phyloP scores from a whole-genome alignment of 2,888 invertebrate genomes.

The Machimus rusticus region DNA sequence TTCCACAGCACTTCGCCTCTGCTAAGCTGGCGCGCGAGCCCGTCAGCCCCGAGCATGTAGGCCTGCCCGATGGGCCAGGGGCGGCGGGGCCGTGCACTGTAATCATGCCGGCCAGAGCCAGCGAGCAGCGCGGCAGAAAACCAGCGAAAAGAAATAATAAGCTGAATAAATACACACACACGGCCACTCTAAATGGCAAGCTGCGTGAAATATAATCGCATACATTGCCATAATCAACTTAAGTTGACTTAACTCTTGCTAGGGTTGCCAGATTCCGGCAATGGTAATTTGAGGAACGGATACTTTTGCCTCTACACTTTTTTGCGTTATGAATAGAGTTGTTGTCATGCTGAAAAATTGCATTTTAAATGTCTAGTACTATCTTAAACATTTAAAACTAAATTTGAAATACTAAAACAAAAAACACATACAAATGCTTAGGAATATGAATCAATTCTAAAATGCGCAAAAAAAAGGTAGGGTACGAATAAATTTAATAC shows the following conservation, averaged over 20 bases:
- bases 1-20: conserved; percentile 3
- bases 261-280: background rate
- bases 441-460: too few relatives aligned
- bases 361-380: background rate
- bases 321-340: background rate
- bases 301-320: background rate
- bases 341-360: background rate
- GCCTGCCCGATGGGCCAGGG: background rate
- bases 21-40: background rate
- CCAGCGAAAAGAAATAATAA: conserved; percentile 9
- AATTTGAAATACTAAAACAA: too few relatives aligned
- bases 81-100: background rate
- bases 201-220: conserved; percentile 12
- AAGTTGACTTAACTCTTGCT: background rate
- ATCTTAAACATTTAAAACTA: too few relatives aligned
- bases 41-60: background rate
- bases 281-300: background rate
- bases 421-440: too few relatives aligned
- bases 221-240: background rate
- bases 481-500: too few relatives aligned
- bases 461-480: too few relatives aligned
- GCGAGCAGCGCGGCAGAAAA: background rate
- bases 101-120: conserved; percentile 20
- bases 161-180: conserved; percentile 27
- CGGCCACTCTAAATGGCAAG: background rate